Evolutionary conservation across 1,140 invertebrate species (phyloP).

Genomic region (Drosophila chauvacae): DNA sequence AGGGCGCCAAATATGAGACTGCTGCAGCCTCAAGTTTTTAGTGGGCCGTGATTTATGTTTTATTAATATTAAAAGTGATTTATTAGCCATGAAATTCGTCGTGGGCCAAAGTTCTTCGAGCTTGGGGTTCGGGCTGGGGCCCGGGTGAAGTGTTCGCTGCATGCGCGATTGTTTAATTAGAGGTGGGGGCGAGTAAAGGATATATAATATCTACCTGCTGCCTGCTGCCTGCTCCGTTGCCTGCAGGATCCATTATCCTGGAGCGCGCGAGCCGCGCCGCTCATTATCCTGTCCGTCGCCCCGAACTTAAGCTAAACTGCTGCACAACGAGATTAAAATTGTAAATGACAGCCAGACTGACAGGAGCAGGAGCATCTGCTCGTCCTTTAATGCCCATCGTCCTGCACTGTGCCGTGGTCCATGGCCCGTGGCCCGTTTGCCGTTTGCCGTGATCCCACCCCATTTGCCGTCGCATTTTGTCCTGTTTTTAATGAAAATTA

Average conservation of each 20-base stretch:
- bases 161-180: constrained; percentile 74
- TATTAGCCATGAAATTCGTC: constrained; percentile 79
- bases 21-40: constrained; percentile 57
- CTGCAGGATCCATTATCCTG: constrained; percentile 36
- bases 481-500: constrained; percentile 78
- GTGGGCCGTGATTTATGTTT: constrained; percentile 76
- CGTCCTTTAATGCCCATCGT: constrained; percentile 18
- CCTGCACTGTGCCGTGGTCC: not conserved
- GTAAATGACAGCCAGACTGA: constrained; percentile 78
- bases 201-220: not conserved
- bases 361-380: constrained; percentile 44
- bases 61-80: constrained; percentile 83
- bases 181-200: not conserved
- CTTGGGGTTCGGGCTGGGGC: not conserved
- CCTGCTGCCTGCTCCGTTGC: not conserved
- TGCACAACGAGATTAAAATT: constrained; percentile 81
- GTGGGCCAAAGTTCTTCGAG: constrained; percentile 26
- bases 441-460: not conserved
- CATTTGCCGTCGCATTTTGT: constrained; percentile 63
- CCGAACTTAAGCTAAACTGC: constrained; percentile 78
- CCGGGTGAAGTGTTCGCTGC: constrained; percentile 33
- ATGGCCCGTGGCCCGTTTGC: not conserved
- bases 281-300: constrained; percentile 61
- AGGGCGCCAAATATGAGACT: constrained; percentile 46
- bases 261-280: constrained; percentile 15